Percentiles rank a stretch among this genome's conserved stretches.
phyloP scores from a whole-genome alignment of 2,797 vertebrate species.

The Gymnoscopelus microlampas region DNA sequence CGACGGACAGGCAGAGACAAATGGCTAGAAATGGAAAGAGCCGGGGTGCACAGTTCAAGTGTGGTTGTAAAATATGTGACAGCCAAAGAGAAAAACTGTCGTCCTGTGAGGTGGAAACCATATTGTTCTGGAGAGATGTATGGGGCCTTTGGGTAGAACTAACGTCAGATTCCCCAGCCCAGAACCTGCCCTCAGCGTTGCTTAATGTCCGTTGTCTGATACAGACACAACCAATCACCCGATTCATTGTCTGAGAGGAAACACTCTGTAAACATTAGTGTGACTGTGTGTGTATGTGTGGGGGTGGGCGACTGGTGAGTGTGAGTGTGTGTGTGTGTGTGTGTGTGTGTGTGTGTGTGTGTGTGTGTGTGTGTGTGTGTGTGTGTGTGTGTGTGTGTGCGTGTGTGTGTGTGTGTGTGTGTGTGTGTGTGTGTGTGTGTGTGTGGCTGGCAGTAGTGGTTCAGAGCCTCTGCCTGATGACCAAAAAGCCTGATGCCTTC shows the following conservation, averaged over 20 bases:
- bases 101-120: constrained; percentile 8
- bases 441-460: not conserved
- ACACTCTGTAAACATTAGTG: constrained; percentile 3
- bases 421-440: constrained; percentile 5
- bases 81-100: not conserved
- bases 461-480: too few relatives aligned
- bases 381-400: not conserved
- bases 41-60: constrained; percentile 9
- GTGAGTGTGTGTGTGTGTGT: not conserved
- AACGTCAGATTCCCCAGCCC: not conserved
- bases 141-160: constrained; percentile 7
- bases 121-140: constrained; percentile 16
- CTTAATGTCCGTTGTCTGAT: constrained; percentile 8
- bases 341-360: not conserved
- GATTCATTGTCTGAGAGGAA: not conserved
- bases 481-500: too few relatives aligned
- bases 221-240: constrained; percentile 17
- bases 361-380: not conserved
- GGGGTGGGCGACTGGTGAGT: not conserved
- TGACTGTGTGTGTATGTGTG: constrained; percentile 1
- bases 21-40: not conserved
- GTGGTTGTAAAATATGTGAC: constrained; percentile 11
- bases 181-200: constrained; percentile 10
- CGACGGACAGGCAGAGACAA: too few relatives aligned
- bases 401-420: not conserved